Conservation (phyloP, 2,113 vertebrate genomes). For the Mobula hypostoma region DNA sequence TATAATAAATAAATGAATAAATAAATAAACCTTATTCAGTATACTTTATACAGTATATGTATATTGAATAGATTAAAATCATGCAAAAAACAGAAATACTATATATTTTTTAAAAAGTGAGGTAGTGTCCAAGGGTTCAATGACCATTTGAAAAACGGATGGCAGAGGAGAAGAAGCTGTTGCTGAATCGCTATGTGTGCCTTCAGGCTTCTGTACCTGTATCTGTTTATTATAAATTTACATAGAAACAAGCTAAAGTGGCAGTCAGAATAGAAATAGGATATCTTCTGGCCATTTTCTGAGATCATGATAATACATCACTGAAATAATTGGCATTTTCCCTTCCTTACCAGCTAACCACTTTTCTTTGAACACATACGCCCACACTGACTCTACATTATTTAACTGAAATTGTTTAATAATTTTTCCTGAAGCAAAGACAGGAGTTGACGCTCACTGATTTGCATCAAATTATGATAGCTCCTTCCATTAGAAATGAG, state of each 20-base stretch:
- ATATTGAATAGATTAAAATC: no score
- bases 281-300: not conserved
- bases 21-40: no score
- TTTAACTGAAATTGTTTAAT: not conserved
- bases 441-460: not conserved
- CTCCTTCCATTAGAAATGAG: not conserved
- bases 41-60: no score
- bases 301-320: not conserved
- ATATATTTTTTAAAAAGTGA: no score
- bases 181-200: no score
- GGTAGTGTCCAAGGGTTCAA: no score
- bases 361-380: no score
- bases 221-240: not conserved
- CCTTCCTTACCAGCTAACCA: not conserved
- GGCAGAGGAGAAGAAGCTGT: no score
- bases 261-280: not conserved
- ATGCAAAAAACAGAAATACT: no score
- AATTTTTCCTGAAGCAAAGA: not conserved
- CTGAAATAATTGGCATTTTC: not conserved
- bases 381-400: not conserved
- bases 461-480: not conserved
- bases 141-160: no score
- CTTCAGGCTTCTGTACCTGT: no score
- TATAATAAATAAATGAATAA: no score
- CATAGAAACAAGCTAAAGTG: not conserved